A percentile compares a stretch with the other conserved stretches of the same genome.
These are phyloP conservation scores for Phoxinus phoxinus DNA, from an alignment of 2,113 vertebrate species.

Conservation along the genomic window DNA sequence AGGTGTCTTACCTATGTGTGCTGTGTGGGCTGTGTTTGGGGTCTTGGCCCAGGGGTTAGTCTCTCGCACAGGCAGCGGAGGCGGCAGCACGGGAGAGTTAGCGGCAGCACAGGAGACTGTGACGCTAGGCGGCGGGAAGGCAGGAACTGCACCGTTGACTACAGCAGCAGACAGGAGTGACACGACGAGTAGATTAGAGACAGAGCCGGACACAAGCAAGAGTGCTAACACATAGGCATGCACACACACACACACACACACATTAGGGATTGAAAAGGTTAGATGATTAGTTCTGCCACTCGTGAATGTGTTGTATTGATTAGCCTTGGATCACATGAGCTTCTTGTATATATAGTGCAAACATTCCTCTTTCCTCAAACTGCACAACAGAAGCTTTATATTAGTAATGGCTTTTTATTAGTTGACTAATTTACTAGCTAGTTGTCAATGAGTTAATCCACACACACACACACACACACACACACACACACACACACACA, in stretches of 20 bases:
- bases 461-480: too few relatives aligned
- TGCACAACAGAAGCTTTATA: neutral
- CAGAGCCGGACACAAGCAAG: slow-evolving; percentile 38
- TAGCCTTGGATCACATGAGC: neutral
- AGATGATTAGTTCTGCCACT: slow-evolving; percentile 2
- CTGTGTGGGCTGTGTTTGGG: slow-evolving; percentile 76
- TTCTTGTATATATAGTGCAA: neutral
- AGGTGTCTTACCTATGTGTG: slow-evolving; percentile 80
- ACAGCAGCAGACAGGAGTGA: slow-evolving; percentile 80
- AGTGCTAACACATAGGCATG: slow-evolving; percentile 28
- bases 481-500: too few relatives aligned
- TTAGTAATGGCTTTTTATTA: neutral
- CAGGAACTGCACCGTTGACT: slow-evolving; percentile 91
- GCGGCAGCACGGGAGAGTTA: slow-evolving; percentile 81
- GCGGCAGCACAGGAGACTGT: slow-evolving; percentile 73
- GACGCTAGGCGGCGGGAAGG: slow-evolving; percentile 84
- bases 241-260: slow-evolving; percentile 19
- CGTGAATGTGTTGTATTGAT: neutral
- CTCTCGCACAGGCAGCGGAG: slow-evolving; percentile 91
- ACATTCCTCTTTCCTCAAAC: neutral
- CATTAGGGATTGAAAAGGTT: neutral
- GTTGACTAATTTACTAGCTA: neutral
- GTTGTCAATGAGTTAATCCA: too few relatives aligned
- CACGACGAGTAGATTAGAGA: slow-evolving; percentile 71
- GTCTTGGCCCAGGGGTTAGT: slow-evolving; percentile 97